phyloP scores from a whole-genome alignment of 2,888 invertebrate species.

The Nineta flava region DNA sequence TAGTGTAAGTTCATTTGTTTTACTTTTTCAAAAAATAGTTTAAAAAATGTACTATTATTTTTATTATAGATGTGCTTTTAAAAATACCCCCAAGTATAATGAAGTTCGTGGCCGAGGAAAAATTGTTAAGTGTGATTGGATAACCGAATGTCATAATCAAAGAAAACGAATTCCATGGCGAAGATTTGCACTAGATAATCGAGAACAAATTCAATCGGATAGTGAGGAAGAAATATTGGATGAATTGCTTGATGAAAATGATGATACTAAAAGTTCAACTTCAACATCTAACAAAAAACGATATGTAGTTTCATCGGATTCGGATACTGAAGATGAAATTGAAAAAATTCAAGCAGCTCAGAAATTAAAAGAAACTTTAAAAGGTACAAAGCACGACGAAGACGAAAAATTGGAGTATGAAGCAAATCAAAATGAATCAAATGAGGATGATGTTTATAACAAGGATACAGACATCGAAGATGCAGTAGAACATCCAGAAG shows the following conservation, averaged over 20 bases:
- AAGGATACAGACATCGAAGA: constrained; percentile 6
- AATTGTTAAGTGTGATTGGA: constrained; percentile 60
- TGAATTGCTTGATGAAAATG: constrained; percentile 15
- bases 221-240: constrained; percentile 37
- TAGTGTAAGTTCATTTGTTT: constrained; percentile 41
- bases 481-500: background rate
- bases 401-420: constrained; percentile 4
- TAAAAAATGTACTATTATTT: background rate
- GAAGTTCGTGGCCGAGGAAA: constrained; percentile 47
- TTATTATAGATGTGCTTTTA: constrained; percentile 64
- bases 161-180: constrained; percentile 51
- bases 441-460: constrained; percentile 5
- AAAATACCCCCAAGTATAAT: constrained; percentile 74
- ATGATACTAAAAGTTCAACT: constrained; percentile 8
- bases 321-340: constrained; percentile 48
- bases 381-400: constrained; percentile 6
- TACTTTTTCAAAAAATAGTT: background rate
- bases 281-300: constrained; percentile 6
- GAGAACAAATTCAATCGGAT: constrained; percentile 26
- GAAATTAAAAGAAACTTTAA: constrained; percentile 14
- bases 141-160: constrained; percentile 42
- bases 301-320: constrained; percentile 18
- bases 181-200: constrained; percentile 38
- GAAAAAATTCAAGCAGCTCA: constrained; percentile 26
- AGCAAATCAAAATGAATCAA: constrained; percentile 13